These are phyloP conservation scores for Drosophila cognata DNA, from an alignment of 2,888 invertebrate species.

Conservation along the genomic window DNA sequence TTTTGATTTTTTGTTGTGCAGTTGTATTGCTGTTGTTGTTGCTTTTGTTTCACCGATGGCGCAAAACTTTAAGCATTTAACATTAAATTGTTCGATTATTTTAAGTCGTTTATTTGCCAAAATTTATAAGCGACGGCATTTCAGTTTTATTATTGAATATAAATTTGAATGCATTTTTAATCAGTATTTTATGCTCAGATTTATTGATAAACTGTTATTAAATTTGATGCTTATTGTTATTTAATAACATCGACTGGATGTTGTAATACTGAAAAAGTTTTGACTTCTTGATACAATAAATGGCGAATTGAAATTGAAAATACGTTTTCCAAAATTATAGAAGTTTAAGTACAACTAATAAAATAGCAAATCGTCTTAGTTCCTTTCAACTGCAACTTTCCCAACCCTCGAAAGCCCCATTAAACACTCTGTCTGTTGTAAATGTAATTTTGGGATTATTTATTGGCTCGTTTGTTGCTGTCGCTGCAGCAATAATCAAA, in stretches of 20 bases:
- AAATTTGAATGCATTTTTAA: constrained; percentile 75
- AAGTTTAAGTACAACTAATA: neutral
- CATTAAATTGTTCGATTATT: constrained; percentile 67
- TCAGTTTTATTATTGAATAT: constrained; percentile 68
- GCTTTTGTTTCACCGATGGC: constrained; percentile 57
- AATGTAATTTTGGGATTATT: constrained; percentile 56
- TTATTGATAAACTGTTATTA: constrained; percentile 59
- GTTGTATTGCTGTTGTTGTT: constrained; percentile 40
- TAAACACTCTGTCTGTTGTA: constrained; percentile 51
- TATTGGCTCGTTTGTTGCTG: constrained; percentile 51
- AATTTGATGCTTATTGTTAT: constrained; percentile 49
- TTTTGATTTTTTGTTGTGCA: constrained; percentile 67
- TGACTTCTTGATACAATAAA: neutral
- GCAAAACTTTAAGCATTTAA: constrained; percentile 60
- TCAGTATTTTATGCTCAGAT: constrained; percentile 64
- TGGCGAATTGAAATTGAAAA: neutral
- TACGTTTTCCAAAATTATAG: neutral
- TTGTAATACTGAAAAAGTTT: constrained; percentile 6
- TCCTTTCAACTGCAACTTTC: neutral
- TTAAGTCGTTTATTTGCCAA: constrained; percentile 52
- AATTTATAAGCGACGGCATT: constrained; percentile 64
- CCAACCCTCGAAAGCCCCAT: constrained; percentile 24
- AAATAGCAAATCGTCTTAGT: neutral
- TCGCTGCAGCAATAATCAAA: constrained; percentile 66
- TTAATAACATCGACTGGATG: constrained; percentile 32